Evolutionary conservation across 2,888 invertebrate genomes (phyloP).

Genomic region (Norana najaformis): DNA sequence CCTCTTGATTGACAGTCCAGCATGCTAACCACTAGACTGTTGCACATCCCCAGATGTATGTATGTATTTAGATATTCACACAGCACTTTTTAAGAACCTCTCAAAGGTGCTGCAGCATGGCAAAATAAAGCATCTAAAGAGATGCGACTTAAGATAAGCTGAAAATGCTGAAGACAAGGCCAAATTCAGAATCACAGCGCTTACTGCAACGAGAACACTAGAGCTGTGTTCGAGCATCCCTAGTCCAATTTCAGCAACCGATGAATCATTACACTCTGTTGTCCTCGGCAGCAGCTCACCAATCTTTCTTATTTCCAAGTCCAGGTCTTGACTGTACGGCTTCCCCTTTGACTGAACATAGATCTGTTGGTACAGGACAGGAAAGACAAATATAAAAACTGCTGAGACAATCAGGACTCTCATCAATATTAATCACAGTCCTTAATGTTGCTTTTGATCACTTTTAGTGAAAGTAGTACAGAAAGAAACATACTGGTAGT

Average conservation of each 20-base stretch:
- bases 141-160: no score
- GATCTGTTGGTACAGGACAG: not conserved
- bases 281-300: not conserved
- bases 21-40: no score
- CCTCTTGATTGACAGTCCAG: no score
- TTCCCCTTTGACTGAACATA: not conserved
- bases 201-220: slow-evolving; percentile 1
- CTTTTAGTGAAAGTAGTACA: not conserved
- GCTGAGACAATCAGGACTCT: not conserved
- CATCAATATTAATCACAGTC: not conserved
- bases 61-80: no score
- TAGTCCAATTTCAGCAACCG: not conserved
- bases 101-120: not conserved
- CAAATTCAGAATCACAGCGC: not conserved
- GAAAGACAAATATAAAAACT: not conserved
- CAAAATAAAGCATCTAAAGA: no score
- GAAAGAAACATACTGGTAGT: not conserved
- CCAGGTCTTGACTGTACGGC: not conserved
- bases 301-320: not conserved
- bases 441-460: not conserved
- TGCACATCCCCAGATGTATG: no score
- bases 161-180: not conserved
- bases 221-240: not conserved
- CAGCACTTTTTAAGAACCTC: not conserved
- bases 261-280: not conserved